Evolutionary conservation across 2,113 vertebrate species (phyloP), one percentile per base, ranked within the genome.

Genomic region (Chionodraco myersi): DNA sequence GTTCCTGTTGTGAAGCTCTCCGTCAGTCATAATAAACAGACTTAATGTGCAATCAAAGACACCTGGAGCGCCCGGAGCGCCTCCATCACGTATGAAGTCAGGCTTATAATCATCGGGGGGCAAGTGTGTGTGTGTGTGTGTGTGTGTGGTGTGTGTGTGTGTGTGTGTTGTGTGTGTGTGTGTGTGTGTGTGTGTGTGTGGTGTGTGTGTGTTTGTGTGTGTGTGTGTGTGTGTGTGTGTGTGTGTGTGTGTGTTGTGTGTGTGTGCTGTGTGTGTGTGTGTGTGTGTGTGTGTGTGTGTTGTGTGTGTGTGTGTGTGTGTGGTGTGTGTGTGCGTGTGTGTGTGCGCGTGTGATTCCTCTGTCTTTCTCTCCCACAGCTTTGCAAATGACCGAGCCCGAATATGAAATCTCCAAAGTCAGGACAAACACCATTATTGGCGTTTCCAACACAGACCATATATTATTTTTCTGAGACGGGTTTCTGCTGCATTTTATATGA

Each of bases 11-110:
- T 69, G 81, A 75, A 63, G 63, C 61, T 52, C 52, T 83, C 72
- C 75, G 75, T 88, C 74, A 86, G 74, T 88, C 79, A 76, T 82
- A 79, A 84, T 90, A 91, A 93, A 87, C 83, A 84, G 77, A 58
- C 62, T 58, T 88, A 62, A 82, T 79, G 52, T 63, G 80, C 80
- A 87, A 88, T 89, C 79, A 71, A 86, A 90, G 85, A 72, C 87
- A 93, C 91, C 88, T 91, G 91, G 86, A 89, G 87, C 63, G 73
- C 66, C 84, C 83, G 91, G 86, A 89, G 87, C 63, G 73, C 66
- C 84, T 84, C 76, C 21, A 73, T 85, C 72, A 75, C 80, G 67
- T 61, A 75, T 88, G 82, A 84, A 91, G 80, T 82, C 56, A 74
- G 81, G 77, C 86, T 80, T 79, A 75, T 75, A 88, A 91, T 89